Conservation (phyloP, 2,888 invertebrate genomes). For the Aphodius granarius region DNA sequence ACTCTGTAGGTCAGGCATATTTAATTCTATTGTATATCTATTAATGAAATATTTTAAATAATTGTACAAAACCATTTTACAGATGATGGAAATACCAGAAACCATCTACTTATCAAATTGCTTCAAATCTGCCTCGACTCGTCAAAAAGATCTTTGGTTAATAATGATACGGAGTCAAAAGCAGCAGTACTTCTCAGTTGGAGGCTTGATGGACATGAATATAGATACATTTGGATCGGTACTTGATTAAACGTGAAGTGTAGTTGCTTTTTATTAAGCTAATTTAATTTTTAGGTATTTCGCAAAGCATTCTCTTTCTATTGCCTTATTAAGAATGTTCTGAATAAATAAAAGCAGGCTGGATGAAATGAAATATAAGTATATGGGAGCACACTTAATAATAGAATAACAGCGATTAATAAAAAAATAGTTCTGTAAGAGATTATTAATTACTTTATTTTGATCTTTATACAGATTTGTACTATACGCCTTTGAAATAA, state of each 20-base stretch:
- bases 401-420: not conserved
- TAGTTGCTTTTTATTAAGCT: not conserved
- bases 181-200: slow-evolving; percentile 13
- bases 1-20: no score
- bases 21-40: no score
- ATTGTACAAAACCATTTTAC: no score
- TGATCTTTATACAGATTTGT: not conserved
- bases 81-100: not conserved
- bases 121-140: slow-evolving; percentile 1
- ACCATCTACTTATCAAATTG: slow-evolving; percentile 20
- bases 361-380: not conserved
- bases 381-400: not conserved
- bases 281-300: slow-evolving; percentile 12
- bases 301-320: slow-evolving; percentile 20
- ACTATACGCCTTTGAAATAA: not conserved
- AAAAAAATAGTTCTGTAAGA: not conserved
- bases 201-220: slow-evolving; percentile 22
- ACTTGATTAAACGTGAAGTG: not conserved
- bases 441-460: no score
- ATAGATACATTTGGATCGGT: slow-evolving; percentile 23
- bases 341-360: not conserved
- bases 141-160: slow-evolving; percentile 15
- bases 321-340: slow-evolving; percentile 12
- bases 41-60: no score
- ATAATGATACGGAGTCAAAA: slow-evolving; percentile 21